Evolutionary conservation across 2,797 vertebrate species (phyloP).

Genomic region (Hippocampus kuda): DNA sequence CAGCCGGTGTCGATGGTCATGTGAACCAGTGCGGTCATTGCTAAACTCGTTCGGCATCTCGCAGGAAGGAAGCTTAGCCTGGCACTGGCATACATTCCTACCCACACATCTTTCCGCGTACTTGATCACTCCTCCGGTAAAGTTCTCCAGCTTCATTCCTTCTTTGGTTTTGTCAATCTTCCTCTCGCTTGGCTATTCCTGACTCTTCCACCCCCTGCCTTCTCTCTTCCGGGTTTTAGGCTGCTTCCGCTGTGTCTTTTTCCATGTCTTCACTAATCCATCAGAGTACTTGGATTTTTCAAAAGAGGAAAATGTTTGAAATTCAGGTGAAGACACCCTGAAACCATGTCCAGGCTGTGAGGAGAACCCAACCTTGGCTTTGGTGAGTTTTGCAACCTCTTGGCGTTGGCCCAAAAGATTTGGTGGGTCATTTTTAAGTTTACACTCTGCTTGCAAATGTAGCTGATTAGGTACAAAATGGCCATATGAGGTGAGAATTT

Average conservation of each 20-base stretch:
- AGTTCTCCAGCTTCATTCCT: neutral
- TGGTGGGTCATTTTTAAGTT: neutral
- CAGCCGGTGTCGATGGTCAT: slow-evolving; percentile 53
- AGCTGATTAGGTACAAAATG: neutral
- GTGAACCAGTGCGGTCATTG: slow-evolving; percentile 54
- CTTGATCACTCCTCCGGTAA: neutral
- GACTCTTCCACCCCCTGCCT: slow-evolving; percentile 15
- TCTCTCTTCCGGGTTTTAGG: slow-evolving; percentile 33
- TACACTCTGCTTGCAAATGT: neutral
- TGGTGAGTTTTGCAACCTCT: slow-evolving; percentile 39
- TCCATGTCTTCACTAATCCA: slow-evolving; percentile 39
- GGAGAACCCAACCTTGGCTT: slow-evolving; percentile 26
- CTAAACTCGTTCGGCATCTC: slow-evolving; percentile 65
- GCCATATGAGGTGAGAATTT: neutral
- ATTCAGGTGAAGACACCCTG: neutral
- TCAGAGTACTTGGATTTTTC: slow-evolving; percentile 24
- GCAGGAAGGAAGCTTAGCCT: slow-evolving; percentile 60
- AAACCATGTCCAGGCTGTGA: slow-evolving; percentile 23
- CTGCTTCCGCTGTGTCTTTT: slow-evolving; percentile 31
- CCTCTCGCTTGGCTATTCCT: slow-evolving; percentile 8
- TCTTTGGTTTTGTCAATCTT: slow-evolving; percentile 18
- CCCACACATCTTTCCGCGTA: slow-evolving; percentile 14
- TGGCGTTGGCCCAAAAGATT: neutral
- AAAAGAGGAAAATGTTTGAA: slow-evolving; percentile 19
- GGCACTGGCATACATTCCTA: slow-evolving; percentile 24